A percentile compares a stretch with the other conserved stretches of the same genome.
phyloP scores from a whole-genome alignment of 1,140 invertebrate species.

The Lasaia peninsularis region DNA sequence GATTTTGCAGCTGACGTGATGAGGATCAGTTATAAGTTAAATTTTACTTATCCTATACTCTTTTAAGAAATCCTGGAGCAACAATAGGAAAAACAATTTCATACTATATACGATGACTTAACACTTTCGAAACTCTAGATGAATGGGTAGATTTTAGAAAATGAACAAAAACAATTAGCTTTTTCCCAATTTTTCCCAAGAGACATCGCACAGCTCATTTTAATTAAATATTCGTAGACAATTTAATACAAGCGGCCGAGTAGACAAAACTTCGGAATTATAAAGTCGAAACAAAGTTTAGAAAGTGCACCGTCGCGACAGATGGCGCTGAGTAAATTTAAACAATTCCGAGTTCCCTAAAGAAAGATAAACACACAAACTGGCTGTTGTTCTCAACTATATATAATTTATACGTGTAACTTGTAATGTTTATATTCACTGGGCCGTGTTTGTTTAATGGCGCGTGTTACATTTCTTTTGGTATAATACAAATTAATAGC shows the following conservation, averaged over 20 bases:
- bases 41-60: too few relatives aligned
- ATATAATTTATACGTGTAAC: conserved; percentile 22
- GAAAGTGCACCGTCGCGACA: conserved; percentile 24
- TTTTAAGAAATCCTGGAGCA: too few relatives aligned
- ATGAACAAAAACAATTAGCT: background rate
- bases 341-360: conserved; percentile 25
- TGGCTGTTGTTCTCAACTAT: conserved; percentile 22
- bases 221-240: conserved; percentile 11
- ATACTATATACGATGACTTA: too few relatives aligned
- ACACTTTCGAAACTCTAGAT: too few relatives aligned
- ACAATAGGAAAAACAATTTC: too few relatives aligned
- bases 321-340: conserved; percentile 38
- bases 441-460: conserved; percentile 21
- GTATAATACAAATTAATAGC: background rate
- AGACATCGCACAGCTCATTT: background rate
- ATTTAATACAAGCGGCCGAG: conserved; percentile 12
- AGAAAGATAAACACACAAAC: conserved; percentile 33
- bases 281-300: conserved; percentile 10
- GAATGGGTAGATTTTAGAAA: too few relatives aligned
- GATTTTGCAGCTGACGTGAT: too few relatives aligned
- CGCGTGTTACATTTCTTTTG: conserved; percentile 9
- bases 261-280: conserved; percentile 12
- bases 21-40: too few relatives aligned
- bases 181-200: background rate
- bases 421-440: conserved; percentile 16